phyloP scores from a whole-genome alignment of 2,113 vertebrate species.

The Rana temporaria region DNA sequence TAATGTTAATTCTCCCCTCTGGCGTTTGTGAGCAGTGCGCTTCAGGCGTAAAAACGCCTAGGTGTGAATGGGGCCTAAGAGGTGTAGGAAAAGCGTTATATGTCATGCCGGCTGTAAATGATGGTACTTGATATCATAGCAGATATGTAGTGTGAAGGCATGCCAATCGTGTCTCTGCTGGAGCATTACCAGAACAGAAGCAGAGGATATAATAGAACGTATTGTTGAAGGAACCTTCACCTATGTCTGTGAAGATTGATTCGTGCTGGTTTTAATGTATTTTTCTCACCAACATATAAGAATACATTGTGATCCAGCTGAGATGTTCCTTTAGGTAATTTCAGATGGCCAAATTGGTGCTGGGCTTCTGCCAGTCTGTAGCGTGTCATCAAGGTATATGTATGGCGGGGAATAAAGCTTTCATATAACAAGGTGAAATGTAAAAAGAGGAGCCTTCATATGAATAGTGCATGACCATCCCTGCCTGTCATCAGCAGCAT shows the following conservation, averaged over 20 bases:
- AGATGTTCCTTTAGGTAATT: constrained; percentile 28
- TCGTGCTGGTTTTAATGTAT: constrained; percentile 32
- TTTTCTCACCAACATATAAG: constrained; percentile 22
- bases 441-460: neutral
- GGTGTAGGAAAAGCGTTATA: neutral
- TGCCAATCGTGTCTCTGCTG: constrained; percentile 20
- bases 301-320: constrained; percentile 34
- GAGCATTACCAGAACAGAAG: neutral
- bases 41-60: no score
- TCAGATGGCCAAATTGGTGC: constrained; percentile 32
- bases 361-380: neutral
- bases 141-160: constrained; percentile 6
- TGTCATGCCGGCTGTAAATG: neutral
- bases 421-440: neutral
- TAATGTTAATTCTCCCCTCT: no score
- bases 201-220: neutral
- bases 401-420: neutral
- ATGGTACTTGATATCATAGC: neutral
- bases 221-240: constrained; percentile 11
- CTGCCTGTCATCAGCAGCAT: constrained; percentile 16
- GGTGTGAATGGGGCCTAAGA: no score
- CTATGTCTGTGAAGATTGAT: constrained; percentile 46
- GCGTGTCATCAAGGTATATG: neutral
- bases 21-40: no score
- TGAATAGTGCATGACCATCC: neutral